Base-by-base conservation (phyloP, 2,888 invertebrate genomes). In the Apamea crenata region DNA sequence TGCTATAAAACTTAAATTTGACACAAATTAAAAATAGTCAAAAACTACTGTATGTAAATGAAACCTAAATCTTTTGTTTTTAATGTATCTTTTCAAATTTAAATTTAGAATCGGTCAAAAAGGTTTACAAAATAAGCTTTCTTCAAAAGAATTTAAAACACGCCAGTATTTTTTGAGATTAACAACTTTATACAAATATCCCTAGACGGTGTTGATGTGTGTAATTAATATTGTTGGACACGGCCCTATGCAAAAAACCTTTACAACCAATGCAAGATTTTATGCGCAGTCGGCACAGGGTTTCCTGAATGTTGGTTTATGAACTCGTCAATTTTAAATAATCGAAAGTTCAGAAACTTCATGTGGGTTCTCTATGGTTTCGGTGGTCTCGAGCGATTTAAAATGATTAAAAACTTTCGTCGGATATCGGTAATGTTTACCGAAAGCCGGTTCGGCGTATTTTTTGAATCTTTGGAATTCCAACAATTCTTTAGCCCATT, bases 401-500 rank as follows among this genome's bases (percentile, higher is more conserved):
- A 89, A 94, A 40, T 93, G 32, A 44, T 90, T 91, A 71, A 93
- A 94, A 0, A 0, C 0, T 82, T 92, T 93, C 0, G 66, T 76
- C 10, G 95, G 95, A 69, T 89, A 94, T 18, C 91, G 86, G 81
- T 91, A 94, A 80, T 95, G 93, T 86, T 93, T 95, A 50, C 94
- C 95, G 63, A 96, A 96, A 0, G 94, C 93, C 0, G 93, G 86
- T 78, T 95, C 95, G 0, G 95, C 88, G 76, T 91, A 92, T 84
- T 92, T 93, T 76, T 93, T 94, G 77, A 92, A 96, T 68, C 85
- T 90, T 70, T 81, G 91, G 50, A 84, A 91, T 56, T 95, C 93
- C 2, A 77, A 66, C 69, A 92, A 90, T 85, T 96, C 96, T 77
- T 92, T 87, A 14, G 88, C 88, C 95, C 96, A 96, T 61, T 94